Evolutionary conservation across 2,797 vertebrate genomes (phyloP), one percentile per base, ranked within the genome.

Genomic region (Helarctos malayanus): DNA sequence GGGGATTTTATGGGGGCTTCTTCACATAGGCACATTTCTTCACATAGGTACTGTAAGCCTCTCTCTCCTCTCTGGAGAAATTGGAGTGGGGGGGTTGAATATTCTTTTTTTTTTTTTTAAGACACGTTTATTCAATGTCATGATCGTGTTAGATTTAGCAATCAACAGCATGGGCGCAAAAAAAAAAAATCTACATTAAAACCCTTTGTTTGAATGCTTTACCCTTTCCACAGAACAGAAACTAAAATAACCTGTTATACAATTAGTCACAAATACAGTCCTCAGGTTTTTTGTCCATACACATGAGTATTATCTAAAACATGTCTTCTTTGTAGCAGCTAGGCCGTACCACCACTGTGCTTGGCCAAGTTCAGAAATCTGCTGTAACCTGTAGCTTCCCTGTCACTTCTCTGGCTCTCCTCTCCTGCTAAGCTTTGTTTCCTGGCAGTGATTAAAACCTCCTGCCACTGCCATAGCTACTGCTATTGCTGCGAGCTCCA

Each of bases 341-440:
- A 29, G 73, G 73, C 45, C 73, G 15, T 49, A 6, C 73, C 25
- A 2, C 45, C 25, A 10, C 8, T 32, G 45, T 11, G 45, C 27
- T 47, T 16, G 27, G 73, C 27, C 2, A 7, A 29, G 45, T 29
- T 75, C 73, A 75, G 41, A 18, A 49, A 47, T 32, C 45, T 75
- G 27, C 47, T 16, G 73, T 47, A 47, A 75, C 45, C 73, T 99
- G 99, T 99, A 99, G 99, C 99, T 99, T 99, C 99, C 99, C 99
- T 99, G 99, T 99, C 99, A 99, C 97, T 99, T 99, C 99, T 99
- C 99, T 99, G 97, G 98, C 98, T 99, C 98, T 99, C 99, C 99
- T 99, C 99, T 99, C 99, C 99, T 98, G 98, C 98, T 99, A 99
- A 99, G 99, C 99, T 99, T 99, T 99, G 99, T 99, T 99, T 99